These are phyloP conservation scores for Limnothrissa miodon DNA, from an alignment of 2,113 vertebrate species.

Conservation along the genomic window DNA sequence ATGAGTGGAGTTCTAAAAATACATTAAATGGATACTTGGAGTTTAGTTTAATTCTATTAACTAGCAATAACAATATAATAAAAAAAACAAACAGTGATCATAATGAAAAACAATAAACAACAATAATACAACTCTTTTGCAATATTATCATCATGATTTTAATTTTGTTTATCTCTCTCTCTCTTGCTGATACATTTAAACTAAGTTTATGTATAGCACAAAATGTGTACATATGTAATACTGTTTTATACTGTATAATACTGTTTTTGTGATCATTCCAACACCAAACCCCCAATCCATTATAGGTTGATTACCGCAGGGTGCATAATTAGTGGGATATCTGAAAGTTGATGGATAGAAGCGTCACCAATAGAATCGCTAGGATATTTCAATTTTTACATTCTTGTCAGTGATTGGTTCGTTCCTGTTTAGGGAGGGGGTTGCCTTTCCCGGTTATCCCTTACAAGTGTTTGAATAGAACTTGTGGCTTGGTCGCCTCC, in stretches of 20 bases:
- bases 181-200: neutral
- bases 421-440: constrained; percentile 45
- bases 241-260: too few relatives aligned
- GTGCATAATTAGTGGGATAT: neutral
- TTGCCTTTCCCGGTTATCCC: constrained; percentile 63
- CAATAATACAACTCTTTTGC: neutral
- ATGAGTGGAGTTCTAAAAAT: neutral
- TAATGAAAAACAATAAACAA: too few relatives aligned
- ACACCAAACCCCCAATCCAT: neutral
- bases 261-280: too few relatives aligned
- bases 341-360: constrained; percentile 33
- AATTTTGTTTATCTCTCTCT: neutral
- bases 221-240: too few relatives aligned
- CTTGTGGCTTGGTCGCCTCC: constrained; percentile 21
- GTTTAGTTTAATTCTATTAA: neutral
- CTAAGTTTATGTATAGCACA: too few relatives aligned
- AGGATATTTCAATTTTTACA: constrained; percentile 50
- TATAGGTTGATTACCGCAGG: neutral
- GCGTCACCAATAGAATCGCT: constrained; percentile 58
- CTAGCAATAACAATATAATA: neutral
- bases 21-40: neutral
- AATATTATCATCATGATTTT: neutral
- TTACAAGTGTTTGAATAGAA: constrained; percentile 66
- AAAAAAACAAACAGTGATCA: neutral
- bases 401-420: constrained; percentile 53